A percentile compares a stretch with the other conserved stretches of the same genome.
phyloP scores from a whole-genome alignment of 1,140 invertebrate species.

The Aphelenchoides fujianensis region DNA sequence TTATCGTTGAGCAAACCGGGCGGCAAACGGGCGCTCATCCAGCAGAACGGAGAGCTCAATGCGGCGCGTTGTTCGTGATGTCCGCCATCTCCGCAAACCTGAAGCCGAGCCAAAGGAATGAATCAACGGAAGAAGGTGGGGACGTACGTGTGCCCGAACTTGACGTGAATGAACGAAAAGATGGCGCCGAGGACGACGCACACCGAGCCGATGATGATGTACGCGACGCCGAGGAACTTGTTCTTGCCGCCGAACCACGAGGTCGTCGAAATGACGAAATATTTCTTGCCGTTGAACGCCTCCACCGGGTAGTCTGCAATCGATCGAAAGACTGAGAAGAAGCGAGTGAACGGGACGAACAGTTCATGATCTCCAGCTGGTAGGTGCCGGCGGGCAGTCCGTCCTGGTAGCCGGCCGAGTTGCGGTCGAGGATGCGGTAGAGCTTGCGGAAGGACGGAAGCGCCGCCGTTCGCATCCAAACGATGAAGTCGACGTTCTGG shows the following conservation, averaged over 20 bases:
- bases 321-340: not conserved
- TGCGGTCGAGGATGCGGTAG: constrained; percentile 70
- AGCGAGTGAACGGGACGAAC: constrained; percentile 28
- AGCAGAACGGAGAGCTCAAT: too few relatives aligned
- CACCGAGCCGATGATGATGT: constrained; percentile 91
- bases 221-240: constrained; percentile 91
- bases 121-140: not conserved
- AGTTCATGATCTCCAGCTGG: constrained; percentile 31
- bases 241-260: constrained; percentile 93
- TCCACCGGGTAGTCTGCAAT: constrained; percentile 74
- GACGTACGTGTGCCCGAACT: constrained; percentile 51
- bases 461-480: constrained; percentile 96
- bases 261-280: constrained; percentile 89
- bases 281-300: constrained; percentile 86
- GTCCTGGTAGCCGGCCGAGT: not conserved
- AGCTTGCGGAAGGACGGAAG: constrained; percentile 91
- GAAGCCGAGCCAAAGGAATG: not conserved
- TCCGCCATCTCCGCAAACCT: constrained; percentile 10
- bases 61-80: not conserved
- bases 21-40: too few relatives aligned
- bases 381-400: constrained; percentile 42
- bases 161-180: constrained; percentile 82
- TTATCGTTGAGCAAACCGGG: too few relatives aligned
- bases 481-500: constrained; percentile 91
- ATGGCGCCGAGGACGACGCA: constrained; percentile 85